Evolutionary conservation across 2,113 vertebrate species (phyloP).

Genomic region (Oxygymnocypris stewartii): DNA sequence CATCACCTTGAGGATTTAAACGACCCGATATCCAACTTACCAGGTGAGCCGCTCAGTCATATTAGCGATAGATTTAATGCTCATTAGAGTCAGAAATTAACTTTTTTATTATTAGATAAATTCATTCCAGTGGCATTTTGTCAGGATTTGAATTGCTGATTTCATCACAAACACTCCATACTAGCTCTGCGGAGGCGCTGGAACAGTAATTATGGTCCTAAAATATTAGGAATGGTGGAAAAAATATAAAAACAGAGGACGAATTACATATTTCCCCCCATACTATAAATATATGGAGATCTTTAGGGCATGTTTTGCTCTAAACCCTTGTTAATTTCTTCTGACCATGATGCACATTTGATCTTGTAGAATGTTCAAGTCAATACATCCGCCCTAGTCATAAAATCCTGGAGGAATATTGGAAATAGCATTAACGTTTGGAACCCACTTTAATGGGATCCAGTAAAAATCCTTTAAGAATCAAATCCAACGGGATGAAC

Average conservation of each 20-base stretch:
- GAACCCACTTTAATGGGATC: neutral
- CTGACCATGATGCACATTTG: no score
- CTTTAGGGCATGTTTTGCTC: neutral
- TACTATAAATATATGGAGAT: neutral
- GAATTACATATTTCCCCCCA: neutral
- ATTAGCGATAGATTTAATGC: neutral
- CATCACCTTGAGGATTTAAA: constrained; percentile 43
- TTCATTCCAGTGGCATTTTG: neutral
- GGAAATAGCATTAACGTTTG: neutral
- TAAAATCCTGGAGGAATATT: neutral
- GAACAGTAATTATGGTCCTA: neutral
- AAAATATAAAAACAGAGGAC: neutral
- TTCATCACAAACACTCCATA: neutral
- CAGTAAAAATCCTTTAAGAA: neutral
- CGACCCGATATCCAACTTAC: constrained; percentile 32
- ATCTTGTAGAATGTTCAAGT: neutral
- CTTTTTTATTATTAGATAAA: neutral
- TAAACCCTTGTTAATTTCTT: neutral
- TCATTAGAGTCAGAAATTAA: neutral
- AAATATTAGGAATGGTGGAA: neutral
- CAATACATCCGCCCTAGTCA: neutral
- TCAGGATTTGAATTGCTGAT: neutral
- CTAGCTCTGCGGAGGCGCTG: neutral
- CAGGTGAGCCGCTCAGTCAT: constrained; percentile 42
- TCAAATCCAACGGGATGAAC: neutral